Percentiles rank a stretch among this genome's conserved stretches.
These are phyloP conservation scores for Liasis olivaceus DNA, from an alignment of 2,797 vertebrate species.

Conservation along the genomic window DNA sequence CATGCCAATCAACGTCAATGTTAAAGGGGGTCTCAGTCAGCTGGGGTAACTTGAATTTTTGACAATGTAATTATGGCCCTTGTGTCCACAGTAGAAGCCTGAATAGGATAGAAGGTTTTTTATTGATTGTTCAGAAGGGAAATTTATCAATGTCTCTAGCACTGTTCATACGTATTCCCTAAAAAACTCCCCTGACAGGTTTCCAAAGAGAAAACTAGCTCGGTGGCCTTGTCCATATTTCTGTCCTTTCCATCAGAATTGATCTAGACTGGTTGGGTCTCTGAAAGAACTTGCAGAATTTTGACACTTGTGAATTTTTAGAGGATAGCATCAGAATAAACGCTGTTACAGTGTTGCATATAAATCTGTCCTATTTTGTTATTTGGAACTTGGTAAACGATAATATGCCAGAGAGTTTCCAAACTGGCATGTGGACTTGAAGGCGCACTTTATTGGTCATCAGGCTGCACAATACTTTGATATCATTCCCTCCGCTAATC, in stretches of 20 bases:
- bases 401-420: not conserved
- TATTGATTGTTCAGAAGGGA: slow-evolving; percentile 91
- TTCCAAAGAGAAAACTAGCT: slow-evolving; percentile 58
- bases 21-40: slow-evolving; percentile 69
- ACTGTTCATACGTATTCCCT: slow-evolving; percentile 67
- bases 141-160: slow-evolving; percentile 85
- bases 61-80: slow-evolving; percentile 99
- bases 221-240: slow-evolving; percentile 69
- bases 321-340: not conserved
- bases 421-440: not conserved
- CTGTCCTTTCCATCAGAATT: slow-evolving; percentile 73
- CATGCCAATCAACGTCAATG: slow-evolving; percentile 79
- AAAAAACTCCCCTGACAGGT: slow-evolving; percentile 75
- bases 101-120: slow-evolving; percentile 82
- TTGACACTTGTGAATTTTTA: fast-evolving
- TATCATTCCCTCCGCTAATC: not conserved
- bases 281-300: slow-evolving; percentile 23
- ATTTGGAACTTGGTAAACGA: too few relatives aligned
- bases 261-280: slow-evolving; percentile 25
- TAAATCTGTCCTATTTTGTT: not conserved
- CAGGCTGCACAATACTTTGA: not conserved
- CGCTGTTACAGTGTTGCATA: fast-evolving
- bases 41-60: slow-evolving; percentile 74
- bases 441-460: not conserved
- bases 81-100: slow-evolving; percentile 77